phyloP scores from a whole-genome alignment of 2,888 invertebrate species.

The Drosophila barbarae region DNA sequence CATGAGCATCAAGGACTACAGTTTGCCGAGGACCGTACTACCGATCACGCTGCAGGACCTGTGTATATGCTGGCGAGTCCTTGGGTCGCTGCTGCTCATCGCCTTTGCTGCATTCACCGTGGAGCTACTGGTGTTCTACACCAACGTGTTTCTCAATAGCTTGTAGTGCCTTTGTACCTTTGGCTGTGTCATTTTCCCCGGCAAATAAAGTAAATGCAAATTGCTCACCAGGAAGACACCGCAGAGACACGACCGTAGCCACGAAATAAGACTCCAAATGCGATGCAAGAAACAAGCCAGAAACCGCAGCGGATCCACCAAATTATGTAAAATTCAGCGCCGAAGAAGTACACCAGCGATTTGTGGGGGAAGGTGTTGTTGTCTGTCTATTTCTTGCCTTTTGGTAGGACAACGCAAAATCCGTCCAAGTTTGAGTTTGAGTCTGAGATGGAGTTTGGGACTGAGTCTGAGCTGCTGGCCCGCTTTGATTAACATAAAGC shows the following conservation, averaged over 20 bases:
- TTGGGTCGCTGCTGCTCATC: conserved; percentile 31
- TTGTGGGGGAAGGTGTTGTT: conserved; percentile 23
- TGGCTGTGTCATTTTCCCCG: conserved; percentile 30
- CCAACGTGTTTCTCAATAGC: conserved; percentile 49
- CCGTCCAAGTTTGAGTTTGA: conserved; percentile 9
- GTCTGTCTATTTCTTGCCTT: conserved; percentile 18
- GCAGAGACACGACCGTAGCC: conserved; percentile 62
- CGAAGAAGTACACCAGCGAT: conserved; percentile 34
- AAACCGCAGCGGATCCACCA: conserved; percentile 49
- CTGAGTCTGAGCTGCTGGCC: conserved; percentile 27
- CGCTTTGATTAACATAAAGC: conserved; percentile 55
- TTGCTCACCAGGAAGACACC: conserved; percentile 60
- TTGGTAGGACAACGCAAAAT: conserved; percentile 38
- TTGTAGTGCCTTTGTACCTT: conserved; percentile 41
- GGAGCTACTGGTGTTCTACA: conserved; percentile 55
- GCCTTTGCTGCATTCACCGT: conserved; percentile 36
- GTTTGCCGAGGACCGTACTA: conserved; percentile 1
- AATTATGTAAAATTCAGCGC: conserved; percentile 55
- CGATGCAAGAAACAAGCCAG: conserved; percentile 39
- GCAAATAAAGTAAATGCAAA: conserved; percentile 66
- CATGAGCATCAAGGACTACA: conserved; percentile 52
- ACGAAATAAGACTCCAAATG: conserved; percentile 51
- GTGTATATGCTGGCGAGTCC: conserved; percentile 14
- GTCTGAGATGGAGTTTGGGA: background rate
- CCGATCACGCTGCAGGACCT: conserved; percentile 41